These are phyloP conservation scores for Amiota communis DNA, from an alignment of 2,888 invertebrate species.

Conservation along the genomic window DNA sequence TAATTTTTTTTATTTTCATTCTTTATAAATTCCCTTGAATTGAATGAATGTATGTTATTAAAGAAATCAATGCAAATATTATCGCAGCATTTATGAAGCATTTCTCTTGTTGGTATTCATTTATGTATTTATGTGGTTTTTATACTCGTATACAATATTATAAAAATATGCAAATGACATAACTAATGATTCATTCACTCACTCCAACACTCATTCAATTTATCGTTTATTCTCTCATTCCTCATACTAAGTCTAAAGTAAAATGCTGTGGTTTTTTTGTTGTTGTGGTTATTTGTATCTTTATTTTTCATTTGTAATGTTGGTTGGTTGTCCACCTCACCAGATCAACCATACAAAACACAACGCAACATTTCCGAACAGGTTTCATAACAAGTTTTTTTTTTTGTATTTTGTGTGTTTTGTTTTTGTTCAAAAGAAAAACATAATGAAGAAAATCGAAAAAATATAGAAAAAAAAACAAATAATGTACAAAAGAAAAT, in stretches of 20 bases:
- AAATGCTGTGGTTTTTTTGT: conserved; percentile 25
- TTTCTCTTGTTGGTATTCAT: background rate
- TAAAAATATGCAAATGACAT: conserved; percentile 41
- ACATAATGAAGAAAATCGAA: background rate
- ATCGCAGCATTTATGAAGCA: background rate
- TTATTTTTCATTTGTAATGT: conserved; percentile 10
- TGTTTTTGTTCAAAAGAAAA: background rate
- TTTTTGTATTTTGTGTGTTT: too few species aligned
- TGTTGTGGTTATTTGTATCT: background rate
- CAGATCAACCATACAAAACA: background rate
- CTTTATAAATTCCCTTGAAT: too few species aligned
- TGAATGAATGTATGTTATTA: too few species aligned
- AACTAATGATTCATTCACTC: conserved; percentile 45
- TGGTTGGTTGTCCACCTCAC: background rate
- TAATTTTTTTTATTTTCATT: too few species aligned
- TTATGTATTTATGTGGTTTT: background rate
- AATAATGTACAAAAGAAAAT: too few species aligned
- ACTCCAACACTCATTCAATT: conserved; percentile 36
- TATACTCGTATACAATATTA: too few species aligned
- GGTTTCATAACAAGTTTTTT: conserved; percentile 23
- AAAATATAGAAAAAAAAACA: too few species aligned
- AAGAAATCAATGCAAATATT: conserved; percentile 13
- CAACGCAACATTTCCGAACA: background rate
- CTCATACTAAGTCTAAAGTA: too few species aligned
- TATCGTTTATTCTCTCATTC: too few species aligned